Conservation (phyloP, 1,140 invertebrate species). For the Heliconius eleuchia region DNA sequence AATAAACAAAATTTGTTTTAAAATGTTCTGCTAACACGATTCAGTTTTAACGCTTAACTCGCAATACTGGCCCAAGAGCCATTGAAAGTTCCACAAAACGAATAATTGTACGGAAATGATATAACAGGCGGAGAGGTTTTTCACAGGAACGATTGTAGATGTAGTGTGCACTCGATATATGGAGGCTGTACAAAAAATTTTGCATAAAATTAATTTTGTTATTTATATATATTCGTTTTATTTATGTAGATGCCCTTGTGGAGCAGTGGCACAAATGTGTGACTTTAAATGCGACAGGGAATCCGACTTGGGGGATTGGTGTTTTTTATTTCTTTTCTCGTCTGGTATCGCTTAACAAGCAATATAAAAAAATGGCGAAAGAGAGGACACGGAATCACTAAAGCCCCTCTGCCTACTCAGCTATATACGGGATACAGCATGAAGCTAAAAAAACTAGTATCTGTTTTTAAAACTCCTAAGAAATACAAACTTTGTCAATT, state of each 20-base stretch:
- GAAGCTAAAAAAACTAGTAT: no score
- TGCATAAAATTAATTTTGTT: not conserved
- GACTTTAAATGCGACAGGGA: no score
- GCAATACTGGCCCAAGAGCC: slow-evolving; percentile 21
- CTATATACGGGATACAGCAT: no score
- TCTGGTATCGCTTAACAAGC: no score
- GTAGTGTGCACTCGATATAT: not conserved
- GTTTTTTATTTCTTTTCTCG: no score
- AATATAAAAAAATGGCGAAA: no score
- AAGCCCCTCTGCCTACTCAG: no score
- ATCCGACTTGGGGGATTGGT: no score
- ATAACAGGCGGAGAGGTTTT: slow-evolving; percentile 13
- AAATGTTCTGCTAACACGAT: slow-evolving; percentile 15
- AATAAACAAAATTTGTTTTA: not conserved
- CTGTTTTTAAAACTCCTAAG: no score
- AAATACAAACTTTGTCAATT: no score
- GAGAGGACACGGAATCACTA: no score
- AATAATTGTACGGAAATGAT: slow-evolving; percentile 12
- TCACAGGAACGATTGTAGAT: slow-evolving; percentile 10
- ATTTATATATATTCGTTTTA: not conserved
- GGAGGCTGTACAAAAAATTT: not conserved
- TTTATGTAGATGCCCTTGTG: not conserved
- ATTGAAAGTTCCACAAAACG: slow-evolving; percentile 21
- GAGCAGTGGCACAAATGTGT: no score
- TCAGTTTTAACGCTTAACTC: slow-evolving; percentile 18